Evolutionary conservation across 2,797 vertebrate species (phyloP).

Genomic region (Hippocampus kuda): DNA sequence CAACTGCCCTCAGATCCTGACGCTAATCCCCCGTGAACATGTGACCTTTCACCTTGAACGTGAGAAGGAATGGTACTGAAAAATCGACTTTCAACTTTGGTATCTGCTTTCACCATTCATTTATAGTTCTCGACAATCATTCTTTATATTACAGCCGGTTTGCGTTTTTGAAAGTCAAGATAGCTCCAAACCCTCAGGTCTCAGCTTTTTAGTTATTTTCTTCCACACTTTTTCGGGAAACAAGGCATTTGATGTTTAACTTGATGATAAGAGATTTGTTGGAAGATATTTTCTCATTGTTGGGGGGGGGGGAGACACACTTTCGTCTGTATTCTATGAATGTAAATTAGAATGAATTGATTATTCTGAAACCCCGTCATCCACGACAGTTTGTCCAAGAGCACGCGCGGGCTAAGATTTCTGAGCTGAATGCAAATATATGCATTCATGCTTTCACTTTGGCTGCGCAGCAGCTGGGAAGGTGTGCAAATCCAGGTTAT

Average conservation of each 20-base stretch:
- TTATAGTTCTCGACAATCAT: not conserved
- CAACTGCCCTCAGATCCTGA: slow-evolving; percentile 29
- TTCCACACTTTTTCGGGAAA: not conserved
- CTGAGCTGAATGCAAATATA: slow-evolving; percentile 6
- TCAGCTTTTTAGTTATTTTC: not conserved
- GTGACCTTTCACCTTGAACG: not conserved
- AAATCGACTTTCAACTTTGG: no score
- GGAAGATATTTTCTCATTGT: not conserved
- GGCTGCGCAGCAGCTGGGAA: slow-evolving; percentile 22
- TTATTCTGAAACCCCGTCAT: not conserved
- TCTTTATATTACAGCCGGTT: not conserved
- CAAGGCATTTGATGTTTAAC: not conserved
- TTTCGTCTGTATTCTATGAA: not conserved
- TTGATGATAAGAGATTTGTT: not conserved
- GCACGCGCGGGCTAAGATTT: not conserved
- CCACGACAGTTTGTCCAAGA: not conserved
- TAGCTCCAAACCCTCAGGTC: not conserved
- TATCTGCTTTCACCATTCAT: not conserved
- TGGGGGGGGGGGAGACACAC: not conserved
- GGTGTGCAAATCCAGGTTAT: slow-evolving; percentile 53
- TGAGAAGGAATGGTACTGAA: not conserved
- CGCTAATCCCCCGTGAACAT: slow-evolving; percentile 25
- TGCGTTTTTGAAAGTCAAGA: not conserved
- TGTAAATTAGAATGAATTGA: not conserved
- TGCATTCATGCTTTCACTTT: slow-evolving; percentile 17